phyloP scores from a whole-genome alignment of 2,888 invertebrate species.

The Chalcis sispes region DNA sequence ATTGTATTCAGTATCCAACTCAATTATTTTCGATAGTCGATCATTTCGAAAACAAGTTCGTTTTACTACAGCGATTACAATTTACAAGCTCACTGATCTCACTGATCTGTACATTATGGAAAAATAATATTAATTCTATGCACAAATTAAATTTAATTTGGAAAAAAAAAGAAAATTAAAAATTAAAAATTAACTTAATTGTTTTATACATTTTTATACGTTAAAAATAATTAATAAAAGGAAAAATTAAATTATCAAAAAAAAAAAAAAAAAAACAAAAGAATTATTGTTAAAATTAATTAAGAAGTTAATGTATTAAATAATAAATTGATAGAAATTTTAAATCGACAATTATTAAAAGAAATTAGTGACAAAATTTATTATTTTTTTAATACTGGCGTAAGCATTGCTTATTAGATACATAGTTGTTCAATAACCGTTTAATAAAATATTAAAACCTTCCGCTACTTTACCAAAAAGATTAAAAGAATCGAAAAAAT shows the following conservation, averaged over 20 bases:
- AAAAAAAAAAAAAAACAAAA: background rate
- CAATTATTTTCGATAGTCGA: conserved; percentile 21
- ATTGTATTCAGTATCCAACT: conserved; percentile 40
- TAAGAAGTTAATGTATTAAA: conserved; percentile 32
- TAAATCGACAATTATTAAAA: conserved; percentile 21
- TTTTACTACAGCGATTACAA: conserved; percentile 37
- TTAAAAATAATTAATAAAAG: background rate
- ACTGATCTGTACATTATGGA: conserved; percentile 27
- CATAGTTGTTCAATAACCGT: too few species aligned
- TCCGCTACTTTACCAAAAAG: background rate
- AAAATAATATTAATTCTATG: background rate
- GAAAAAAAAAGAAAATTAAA: background rate
- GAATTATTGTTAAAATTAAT: conserved; percentile 26
- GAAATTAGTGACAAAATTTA: conserved; percentile 51
- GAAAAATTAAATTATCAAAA: background rate
- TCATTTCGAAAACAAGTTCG: conserved; percentile 18
- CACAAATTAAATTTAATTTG: conserved; percentile 2
- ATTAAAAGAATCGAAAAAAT: conserved; percentile 14
- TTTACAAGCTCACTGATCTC: background rate
- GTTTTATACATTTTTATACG: background rate
- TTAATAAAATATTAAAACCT: background rate
- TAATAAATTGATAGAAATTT: too few species aligned
- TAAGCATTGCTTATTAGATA: conserved; percentile 55
- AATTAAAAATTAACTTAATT: background rate
- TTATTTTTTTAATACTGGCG: conserved; percentile 49